Evolutionary conservation across 2,888 invertebrate species (phyloP), one percentile per base, ranked within the genome.

Genomic region (Drosophila koepferae): DNA sequence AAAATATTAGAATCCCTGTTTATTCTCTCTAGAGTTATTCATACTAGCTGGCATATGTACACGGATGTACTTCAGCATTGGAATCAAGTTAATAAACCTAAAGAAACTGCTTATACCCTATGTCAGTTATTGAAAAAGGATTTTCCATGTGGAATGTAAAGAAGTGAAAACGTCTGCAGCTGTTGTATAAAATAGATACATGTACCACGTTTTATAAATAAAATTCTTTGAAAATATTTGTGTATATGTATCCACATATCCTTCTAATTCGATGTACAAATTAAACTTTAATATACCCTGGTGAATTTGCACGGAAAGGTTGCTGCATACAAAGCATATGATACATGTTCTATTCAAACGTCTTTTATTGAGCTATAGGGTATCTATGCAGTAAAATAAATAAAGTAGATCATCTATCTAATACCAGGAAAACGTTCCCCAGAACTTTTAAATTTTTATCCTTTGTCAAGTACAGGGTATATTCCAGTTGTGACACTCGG

Each of bases 401-500:
- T 9, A 16, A 8, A 8, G 23, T n/a, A 5, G 5, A 28, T 16
- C 2, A 28, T 16, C 23, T 46, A 3, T 7, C 28, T 16, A 7
- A 31, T 12, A 28, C 28, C 28, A 28, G 28, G 48, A n/a, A 5
- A n/a, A n/a, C n/a, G n/a, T 3, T 20, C 4, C 7, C 5, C 14
- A 28, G 12, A 36, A 36, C 4, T 12, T 36, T 5, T 14, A 38
- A 1, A 4, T 14, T 16, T 6, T 6, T 16, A 16, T 14, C 16
- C 6, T 38, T 55, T 1, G 0, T 6, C n/a, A 10, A 7, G 7
- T 65, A 55, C 48, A 60, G 60, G 51, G 48, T 72, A 72, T 51
- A 12, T 34, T 7, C n/a, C 43, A 44, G 44, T n/a, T 44, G 40
- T 14, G 14, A 36, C 28, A 7, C 3, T 48, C n/a, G 34, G 46